These are phyloP conservation scores for Lepidochitona cinerea DNA, from an alignment of 2,888 invertebrate species.

Conservation along the genomic window DNA sequence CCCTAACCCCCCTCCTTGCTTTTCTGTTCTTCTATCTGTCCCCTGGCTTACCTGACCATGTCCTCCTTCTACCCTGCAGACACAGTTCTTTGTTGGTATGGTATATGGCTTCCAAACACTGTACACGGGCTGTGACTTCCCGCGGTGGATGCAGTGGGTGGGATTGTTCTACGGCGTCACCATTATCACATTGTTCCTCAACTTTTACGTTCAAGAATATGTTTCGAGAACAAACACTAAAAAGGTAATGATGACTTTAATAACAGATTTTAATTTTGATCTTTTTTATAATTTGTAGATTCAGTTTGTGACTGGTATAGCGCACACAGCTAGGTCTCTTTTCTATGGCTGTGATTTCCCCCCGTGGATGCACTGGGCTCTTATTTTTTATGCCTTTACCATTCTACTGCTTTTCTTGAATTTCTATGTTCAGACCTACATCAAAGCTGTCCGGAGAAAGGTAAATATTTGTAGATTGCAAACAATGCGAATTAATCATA, in stretches of 20 bases:
- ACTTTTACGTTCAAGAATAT: slow-evolving; percentile 93
- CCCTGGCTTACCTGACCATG: no score
- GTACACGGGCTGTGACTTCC: slow-evolving; percentile 56
- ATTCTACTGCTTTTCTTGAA: slow-evolving; percentile 69
- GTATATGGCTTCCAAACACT: slow-evolving; percentile 61
- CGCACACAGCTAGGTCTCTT: slow-evolving; percentile 81
- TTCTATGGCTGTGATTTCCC: slow-evolving; percentile 95
- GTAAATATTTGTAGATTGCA: no score
- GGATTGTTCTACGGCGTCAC: slow-evolving; percentile 86
- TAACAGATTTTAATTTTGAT: neutral
- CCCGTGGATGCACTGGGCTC: slow-evolving; percentile 69
- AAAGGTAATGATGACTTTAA: neutral
- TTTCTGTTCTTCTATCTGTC: no score
- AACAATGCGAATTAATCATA: no score
- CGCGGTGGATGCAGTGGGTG: slow-evolving; percentile 61
- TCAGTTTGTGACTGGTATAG: slow-evolving; percentile 91
- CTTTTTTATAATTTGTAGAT: slow-evolving; percentile 74
- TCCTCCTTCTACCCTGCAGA: slow-evolving; percentile 42
- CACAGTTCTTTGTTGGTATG: slow-evolving; percentile 70
- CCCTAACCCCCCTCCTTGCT: neutral
- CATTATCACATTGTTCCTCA: slow-evolving; percentile 95
- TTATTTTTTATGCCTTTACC: slow-evolving; percentile 65
- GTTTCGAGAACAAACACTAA: slow-evolving; percentile 37
- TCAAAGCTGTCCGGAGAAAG: slow-evolving; percentile 44
- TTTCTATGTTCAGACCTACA: slow-evolving; percentile 71